Evolutionary conservation across 2,888 invertebrate genomes (phyloP), one percentile per base, ranked within the genome.

Genomic region (Drosophila kambysellisi): DNA sequence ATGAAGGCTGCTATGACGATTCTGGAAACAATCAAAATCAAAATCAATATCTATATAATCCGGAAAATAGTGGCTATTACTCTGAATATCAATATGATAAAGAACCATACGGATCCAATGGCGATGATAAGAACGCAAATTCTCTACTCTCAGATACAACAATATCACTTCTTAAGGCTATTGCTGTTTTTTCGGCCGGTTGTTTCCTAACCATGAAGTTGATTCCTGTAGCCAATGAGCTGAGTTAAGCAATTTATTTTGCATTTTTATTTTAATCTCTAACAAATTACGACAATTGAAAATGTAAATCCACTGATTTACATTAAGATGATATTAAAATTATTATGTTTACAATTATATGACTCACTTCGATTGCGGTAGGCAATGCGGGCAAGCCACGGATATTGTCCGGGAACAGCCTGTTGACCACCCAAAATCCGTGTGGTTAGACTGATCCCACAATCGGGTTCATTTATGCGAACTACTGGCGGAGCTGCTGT

Each of bases 381-480:
- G 11, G 92, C 93, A n/a, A 93, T 86, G 12, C 93, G 92, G 0
- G 93, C 94, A 93, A 95, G 94, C 95, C 95, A 95, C 0, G 95
- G 95, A 83, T 94, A 95, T 76, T 95, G 94, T 30, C 94, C 94
- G 1, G 94, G 84, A 3, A 25, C 35, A 1, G 94, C 93, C 46
- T 90, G 88, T 53, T 93, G 92, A 0, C 95, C 95, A 1, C 94
- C 94, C 25, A 94, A 81, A 32, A 95, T 94, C 56, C 94, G 92
- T 11, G 88, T 88, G 62, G 75, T 82, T 17, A 92, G 60, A 12
- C 92, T 92, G 11, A 92, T 72, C 6, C 93, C 93, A 72, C 93
- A 93, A 48, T 81, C 76, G 5, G 79, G 65, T 0, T 73, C 41
- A 65, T 91, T 91, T 2, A 86, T 69, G 8, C 73, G 43, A 1